These are phyloP conservation scores for Halcyon chelicuti DNA, from an alignment of 2,797 vertebrate genomes.

Conservation along the genomic window DNA sequence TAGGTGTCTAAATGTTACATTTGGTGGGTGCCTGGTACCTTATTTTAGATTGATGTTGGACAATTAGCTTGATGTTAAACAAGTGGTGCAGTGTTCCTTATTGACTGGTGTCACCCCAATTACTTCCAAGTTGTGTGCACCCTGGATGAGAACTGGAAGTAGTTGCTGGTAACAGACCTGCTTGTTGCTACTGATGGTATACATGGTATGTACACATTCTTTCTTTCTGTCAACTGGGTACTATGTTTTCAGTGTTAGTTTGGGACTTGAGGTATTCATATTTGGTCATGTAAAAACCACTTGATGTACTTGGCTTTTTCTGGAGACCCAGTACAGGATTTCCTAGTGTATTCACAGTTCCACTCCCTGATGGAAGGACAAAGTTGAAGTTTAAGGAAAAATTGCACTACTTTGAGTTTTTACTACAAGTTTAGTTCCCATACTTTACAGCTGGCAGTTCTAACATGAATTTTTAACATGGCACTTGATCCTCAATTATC, in stretches of 20 bases:
- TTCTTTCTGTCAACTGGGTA: background rate
- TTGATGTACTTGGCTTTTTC: background rate
- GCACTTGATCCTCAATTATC: background rate
- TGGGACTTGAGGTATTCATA: background rate
- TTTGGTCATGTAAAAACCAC: background rate
- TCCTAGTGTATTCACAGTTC: background rate
- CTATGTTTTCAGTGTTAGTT: background rate
- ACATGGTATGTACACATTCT: accelerated
- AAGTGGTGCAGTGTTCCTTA: background rate
- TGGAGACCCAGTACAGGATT: background rate
- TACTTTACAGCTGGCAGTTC: background rate
- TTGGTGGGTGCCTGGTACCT: background rate
- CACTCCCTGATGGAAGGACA: no score
- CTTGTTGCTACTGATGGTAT: background rate
- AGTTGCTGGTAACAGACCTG: background rate
- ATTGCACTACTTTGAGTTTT: background rate
- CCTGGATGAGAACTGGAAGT: background rate
- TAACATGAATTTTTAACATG: background rate
- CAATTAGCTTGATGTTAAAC: background rate
- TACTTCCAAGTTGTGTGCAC: background rate
- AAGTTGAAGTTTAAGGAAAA: background rate
- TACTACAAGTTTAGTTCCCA: background rate
- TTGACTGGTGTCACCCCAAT: background rate
- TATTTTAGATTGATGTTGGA: background rate
- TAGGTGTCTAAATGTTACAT: background rate